A percentile compares a stretch with the other conserved stretches of the same genome.
phyloP scores from a whole-genome alignment of 2,888 invertebrate species.

The Timandra comae region DNA sequence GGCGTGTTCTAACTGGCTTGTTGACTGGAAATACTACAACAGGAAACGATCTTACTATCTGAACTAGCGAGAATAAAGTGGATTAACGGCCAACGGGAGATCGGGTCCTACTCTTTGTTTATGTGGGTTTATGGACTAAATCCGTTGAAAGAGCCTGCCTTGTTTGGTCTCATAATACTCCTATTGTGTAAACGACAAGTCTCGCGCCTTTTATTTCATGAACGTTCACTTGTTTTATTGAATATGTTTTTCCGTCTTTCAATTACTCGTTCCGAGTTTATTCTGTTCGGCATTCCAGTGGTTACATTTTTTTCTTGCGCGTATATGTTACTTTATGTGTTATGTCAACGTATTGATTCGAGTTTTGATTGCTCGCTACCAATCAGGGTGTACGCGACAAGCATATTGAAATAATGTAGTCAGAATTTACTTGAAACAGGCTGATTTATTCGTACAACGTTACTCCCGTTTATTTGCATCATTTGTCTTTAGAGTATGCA shows the following conservation, averaged over 20 bases:
- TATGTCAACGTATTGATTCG: constrained; percentile 25
- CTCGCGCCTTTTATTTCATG: constrained; percentile 7
- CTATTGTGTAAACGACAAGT: constrained; percentile 16
- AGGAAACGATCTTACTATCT: constrained; percentile 33
- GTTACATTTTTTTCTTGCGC: constrained; percentile 3
- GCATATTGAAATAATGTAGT: constrained; percentile 25
- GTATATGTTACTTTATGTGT: constrained; percentile 14
- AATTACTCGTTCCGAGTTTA: too few relatives aligned
- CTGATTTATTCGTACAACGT: too few relatives aligned
- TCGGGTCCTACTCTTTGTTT: constrained; percentile 24
- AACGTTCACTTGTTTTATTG: constrained; percentile 1
- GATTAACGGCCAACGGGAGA: constrained; percentile 30
- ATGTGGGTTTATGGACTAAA: constrained; percentile 23
- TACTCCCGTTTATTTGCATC: too few relatives aligned
- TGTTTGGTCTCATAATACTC: constrained; percentile 21
- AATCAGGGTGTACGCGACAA: constrained; percentile 34
- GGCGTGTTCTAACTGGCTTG: constrained; percentile 32
- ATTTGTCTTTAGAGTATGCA: too few relatives aligned
- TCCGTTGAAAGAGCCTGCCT: constrained; percentile 19
- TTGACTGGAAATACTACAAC: constrained; percentile 39
- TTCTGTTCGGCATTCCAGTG: constrained; percentile 2
- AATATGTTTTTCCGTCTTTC: not conserved
- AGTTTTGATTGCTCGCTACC: constrained; percentile 29
- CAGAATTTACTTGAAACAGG: too few relatives aligned
- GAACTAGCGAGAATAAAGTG: constrained; percentile 26